Conservation (phyloP, 2,797 vertebrate species). For the Pithecia hirsuta region DNA sequence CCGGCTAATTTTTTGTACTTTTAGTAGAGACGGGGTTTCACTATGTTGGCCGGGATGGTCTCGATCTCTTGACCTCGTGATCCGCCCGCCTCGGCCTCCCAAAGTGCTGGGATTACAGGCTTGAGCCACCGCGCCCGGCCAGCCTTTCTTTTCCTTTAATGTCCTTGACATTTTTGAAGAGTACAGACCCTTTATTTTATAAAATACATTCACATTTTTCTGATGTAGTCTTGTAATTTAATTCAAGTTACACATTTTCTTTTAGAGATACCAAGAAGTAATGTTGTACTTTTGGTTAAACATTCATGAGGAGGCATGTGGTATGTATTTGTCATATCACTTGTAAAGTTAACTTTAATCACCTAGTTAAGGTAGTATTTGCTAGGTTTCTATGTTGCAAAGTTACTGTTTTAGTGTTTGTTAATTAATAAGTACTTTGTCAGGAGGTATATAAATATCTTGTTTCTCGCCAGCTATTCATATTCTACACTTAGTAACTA, state of each 20-base stretch:
- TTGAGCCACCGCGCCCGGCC: no score
- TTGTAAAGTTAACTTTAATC: not conserved
- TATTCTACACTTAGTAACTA: not conserved
- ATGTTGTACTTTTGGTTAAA: not conserved
- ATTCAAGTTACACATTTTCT: conserved; percentile 11
- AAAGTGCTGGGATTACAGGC: no score
- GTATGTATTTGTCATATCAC: not conserved
- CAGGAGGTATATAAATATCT: not conserved
- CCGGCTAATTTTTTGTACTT: no score
- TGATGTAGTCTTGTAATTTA: not conserved
- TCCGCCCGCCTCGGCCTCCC: no score
- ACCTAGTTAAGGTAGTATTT: not conserved
- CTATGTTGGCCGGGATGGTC: no score
- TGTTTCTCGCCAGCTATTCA: not conserved
- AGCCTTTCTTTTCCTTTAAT: not conserved
- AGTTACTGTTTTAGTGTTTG: not conserved
- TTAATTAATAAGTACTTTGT: not conserved
- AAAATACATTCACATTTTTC: not conserved
- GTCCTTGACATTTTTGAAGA: conserved; percentile 36
- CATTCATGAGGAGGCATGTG: not conserved
- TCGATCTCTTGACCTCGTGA: no score
- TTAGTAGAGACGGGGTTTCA: no score
- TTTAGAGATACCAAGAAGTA: not conserved
- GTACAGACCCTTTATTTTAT: not conserved
- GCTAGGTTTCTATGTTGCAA: not conserved